Base-by-base conservation (phyloP, 2,888 invertebrate genomes). In the Parnassius apollo region DNA sequence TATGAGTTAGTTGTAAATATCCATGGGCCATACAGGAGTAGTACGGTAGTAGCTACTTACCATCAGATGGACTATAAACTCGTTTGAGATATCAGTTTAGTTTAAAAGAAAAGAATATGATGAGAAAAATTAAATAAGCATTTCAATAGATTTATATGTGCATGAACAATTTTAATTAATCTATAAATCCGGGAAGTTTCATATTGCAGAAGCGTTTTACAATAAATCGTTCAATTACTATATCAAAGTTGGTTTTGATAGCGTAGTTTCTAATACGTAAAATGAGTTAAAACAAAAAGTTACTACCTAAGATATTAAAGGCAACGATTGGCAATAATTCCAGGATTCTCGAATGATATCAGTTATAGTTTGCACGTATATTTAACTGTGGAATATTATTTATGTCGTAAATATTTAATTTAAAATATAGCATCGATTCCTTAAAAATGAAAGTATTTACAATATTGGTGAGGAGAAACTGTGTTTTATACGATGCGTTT, bases 391-490 rank as follows among this genome's bases (percentile, higher is more conserved):
- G 22, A 10, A 25, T 25, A 25, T 7, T 51, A 25, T 22, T 51
- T 51, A 51, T 7, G 25, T 25, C 25, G 11, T 51, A 7, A 18
- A 25, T 25, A 7, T n/a, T 51, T 12, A 11, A 25, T 25, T 51
- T 25, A 13, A 12, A 51, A 25, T 51, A 4, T 51, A 51, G 9
- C 11, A 22, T 25, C 51, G 10, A 51, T 13, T 49, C n/a, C 13
- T 8, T 49, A 8, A 51, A 42, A 42, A 61, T 61, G 61, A 9
- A 35, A 51, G 52, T 18, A 42, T 46, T 46, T 9, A 52, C 51
- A 61, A 51, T 57, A 52, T 45, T 61, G 56, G 61, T 61, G 42
- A 61, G 61, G 35, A 13, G 42, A 57, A 35, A 49, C 9, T n/a
- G 13, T 42, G 42, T 42, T 42, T 44, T 8, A 44, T 44, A 11